Evolutionary conservation across 2,797 vertebrate species (phyloP), one percentile per base, ranked within the genome.

Genomic region (Cygnus olor): DNA sequence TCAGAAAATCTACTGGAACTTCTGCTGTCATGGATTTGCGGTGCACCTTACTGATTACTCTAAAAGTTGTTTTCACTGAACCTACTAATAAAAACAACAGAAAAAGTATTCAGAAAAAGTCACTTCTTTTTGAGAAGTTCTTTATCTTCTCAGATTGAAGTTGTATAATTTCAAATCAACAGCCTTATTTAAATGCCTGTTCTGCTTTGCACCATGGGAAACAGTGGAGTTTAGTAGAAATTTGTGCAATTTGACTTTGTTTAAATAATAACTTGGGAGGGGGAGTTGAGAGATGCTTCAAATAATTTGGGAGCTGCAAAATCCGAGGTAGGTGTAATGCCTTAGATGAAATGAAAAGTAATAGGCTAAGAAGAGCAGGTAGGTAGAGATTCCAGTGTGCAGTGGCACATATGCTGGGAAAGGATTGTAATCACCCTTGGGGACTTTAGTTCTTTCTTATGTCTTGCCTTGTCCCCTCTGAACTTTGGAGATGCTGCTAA

Each of bases 261-360:
- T 89, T 92, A 66, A 93, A 27, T 61, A 93, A 40, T 87, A 90
- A 88, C 80, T 49, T 88, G 57, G 34, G 51, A 57, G 83, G 53
- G 40, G 86, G 60, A 44, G 28, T 65, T 44, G 71, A 82, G 68
- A 80, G 61, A 47, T n/a, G 25, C 60, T 85, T 83, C 17, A 71
- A 38, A 57, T 94, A 47, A 47, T 89, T 91, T 87, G 76, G 54
- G 88, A 93, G 54, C 88, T 90, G 83, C 65, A 90, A 92, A 85
- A 94, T 92, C 38, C 28, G 85, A 96, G 94, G 89, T 96, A 93
- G 89, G 94, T 94, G 61, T 80, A 89, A 87, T 74, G 57, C 36
- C 40, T 66, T 61, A 70, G 40, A 61, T 89, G 28, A 90, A 92
- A 74, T 70, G 18, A 56, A 86, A 92, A 44, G 51, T 64, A 77